These are phyloP conservation scores for Ostrea denselamellosa DNA, from an alignment of 1,140 invertebrate genomes.

Conservation along the genomic window DNA sequence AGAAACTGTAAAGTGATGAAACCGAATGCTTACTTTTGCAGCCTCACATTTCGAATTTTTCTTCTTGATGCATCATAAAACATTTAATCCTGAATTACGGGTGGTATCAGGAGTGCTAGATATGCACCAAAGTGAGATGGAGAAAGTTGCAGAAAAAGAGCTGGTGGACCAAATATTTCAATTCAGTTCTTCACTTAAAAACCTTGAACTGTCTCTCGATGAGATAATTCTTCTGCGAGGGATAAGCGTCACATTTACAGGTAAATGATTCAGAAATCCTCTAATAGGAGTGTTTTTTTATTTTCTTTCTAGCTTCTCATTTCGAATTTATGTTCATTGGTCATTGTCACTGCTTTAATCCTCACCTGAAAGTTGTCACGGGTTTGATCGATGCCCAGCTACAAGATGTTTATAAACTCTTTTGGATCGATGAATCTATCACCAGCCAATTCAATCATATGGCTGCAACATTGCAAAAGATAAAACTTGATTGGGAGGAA, in stretches of 20 bases:
- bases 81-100: constrained; percentile 53
- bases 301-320: constrained; percentile 12
- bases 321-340: constrained; percentile 33
- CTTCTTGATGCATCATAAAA: constrained; percentile 56
- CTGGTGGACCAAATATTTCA: constrained; percentile 54
- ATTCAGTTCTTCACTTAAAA: constrained; percentile 49
- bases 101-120: constrained; percentile 57
- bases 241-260: constrained; percentile 58
- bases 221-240: constrained; percentile 60
- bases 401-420: constrained; percentile 26
- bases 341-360: constrained; percentile 35
- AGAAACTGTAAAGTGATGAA: too few species aligned
- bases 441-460: constrained; percentile 20
- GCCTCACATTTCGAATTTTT: constrained; percentile 64
- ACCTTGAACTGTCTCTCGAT: constrained; percentile 55
- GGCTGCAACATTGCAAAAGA: constrained; percentile 20
- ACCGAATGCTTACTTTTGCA: constrained; percentile 42
- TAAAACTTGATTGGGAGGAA: constrained; percentile 27
- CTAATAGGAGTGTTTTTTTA: background rate
- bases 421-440: constrained; percentile 6
- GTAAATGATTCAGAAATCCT: constrained; percentile 42
- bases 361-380: constrained; percentile 24
- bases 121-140: constrained; percentile 58
- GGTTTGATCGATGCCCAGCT: constrained; percentile 13
- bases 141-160: constrained; percentile 52